Conservation (phyloP, 2,113 vertebrate genomes). For the Anthoscopus minutus region DNA sequence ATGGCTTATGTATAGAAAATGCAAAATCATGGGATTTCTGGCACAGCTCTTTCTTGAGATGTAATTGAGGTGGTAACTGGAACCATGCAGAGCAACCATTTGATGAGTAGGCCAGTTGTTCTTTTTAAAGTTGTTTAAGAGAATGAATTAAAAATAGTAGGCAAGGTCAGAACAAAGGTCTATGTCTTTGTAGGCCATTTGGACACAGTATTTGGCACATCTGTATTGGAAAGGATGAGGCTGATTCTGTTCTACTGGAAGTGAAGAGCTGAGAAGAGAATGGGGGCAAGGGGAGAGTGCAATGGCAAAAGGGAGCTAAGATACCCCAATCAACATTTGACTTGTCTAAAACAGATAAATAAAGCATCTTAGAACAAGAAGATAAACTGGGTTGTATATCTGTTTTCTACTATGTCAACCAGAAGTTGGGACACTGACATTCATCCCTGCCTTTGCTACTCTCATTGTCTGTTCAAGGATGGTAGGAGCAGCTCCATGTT, state of each 20-base stretch:
- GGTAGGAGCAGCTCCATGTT: accelerated
- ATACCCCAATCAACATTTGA: neutral
- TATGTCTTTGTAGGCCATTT: neutral
- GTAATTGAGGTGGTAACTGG: neutral
- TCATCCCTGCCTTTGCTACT: neutral
- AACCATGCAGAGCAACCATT: neutral
- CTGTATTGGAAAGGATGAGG: neutral
- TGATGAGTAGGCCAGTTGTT: neutral
- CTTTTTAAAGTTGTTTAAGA: neutral
- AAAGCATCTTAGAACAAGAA: neutral
- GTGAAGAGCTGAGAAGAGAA: neutral
- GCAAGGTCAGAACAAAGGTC: neutral
- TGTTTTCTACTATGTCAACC: neutral
- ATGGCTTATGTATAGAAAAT: neutral
- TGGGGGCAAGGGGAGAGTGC: too few relatives aligned
- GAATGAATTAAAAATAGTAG: neutral
- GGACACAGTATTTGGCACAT: neutral
- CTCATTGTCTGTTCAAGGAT: neutral
- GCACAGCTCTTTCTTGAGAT: neutral
- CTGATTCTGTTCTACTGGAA: neutral
- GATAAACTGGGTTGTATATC: neutral
- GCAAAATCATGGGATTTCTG: neutral
- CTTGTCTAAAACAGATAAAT: neutral
- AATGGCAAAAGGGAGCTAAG: neutral
- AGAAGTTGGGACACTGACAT: accelerated